phyloP scores from a whole-genome alignment of 2,113 vertebrate genomes.

The Miniopterus natalensis region DNA sequence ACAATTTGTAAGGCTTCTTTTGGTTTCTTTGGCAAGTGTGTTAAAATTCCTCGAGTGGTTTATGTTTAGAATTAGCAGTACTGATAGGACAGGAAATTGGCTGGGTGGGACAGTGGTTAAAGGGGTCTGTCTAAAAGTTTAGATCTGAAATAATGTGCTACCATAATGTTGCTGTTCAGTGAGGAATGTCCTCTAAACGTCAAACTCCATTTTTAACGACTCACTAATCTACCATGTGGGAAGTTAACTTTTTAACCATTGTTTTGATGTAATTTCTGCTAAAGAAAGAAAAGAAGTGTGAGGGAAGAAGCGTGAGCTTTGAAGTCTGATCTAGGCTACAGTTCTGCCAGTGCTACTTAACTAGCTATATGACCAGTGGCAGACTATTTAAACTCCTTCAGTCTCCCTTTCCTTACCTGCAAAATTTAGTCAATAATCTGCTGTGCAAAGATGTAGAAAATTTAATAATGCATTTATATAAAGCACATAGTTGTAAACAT shows the following conservation, averaged over 20 bases:
- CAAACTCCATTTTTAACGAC: constrained; percentile 64
- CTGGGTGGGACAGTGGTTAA: constrained; percentile 73
- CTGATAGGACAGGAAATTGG: constrained; percentile 77
- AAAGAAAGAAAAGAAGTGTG: neutral
- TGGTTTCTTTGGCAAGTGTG: constrained; percentile 64
- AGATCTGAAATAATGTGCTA: constrained; percentile 61
- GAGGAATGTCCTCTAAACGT: constrained; percentile 59
- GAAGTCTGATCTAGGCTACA: neutral
- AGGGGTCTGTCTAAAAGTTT: constrained; percentile 70
- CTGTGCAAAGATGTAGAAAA: constrained; percentile 10
- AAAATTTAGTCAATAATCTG: neutral
- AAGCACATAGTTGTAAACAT: constrained; percentile 10
- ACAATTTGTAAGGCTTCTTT: neutral
- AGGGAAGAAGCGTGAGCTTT: constrained; percentile 38
- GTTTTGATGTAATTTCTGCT: constrained; percentile 51
- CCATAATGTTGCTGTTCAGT: constrained; percentile 46
- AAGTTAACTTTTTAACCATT: constrained; percentile 48
- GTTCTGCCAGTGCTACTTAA: neutral
- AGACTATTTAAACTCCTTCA: constrained; percentile 16
- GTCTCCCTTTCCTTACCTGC: neutral
- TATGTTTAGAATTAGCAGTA: constrained; percentile 75
- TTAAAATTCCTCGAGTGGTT: constrained; percentile 71
- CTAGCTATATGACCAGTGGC: neutral
- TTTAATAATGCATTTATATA: constrained; percentile 43
- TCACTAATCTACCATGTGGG: constrained; percentile 41